These are phyloP conservation scores for Rhamnusium bicolor DNA, from an alignment of 2,888 invertebrate species.

Conservation along the genomic window DNA sequence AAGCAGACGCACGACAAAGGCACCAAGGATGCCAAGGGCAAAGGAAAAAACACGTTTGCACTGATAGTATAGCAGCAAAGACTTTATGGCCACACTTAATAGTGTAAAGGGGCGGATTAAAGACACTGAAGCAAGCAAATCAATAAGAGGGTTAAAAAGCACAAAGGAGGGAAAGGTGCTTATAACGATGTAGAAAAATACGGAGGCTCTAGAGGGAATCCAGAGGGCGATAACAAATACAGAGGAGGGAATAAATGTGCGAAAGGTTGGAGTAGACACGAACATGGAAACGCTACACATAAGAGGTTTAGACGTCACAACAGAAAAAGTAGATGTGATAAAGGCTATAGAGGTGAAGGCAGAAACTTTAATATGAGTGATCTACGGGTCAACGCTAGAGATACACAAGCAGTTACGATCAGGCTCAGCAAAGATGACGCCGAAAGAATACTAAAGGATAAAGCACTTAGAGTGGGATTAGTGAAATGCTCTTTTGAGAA, in stretches of 20 bases:
- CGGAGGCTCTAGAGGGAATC: neutral
- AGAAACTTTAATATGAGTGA: neutral
- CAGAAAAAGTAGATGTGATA: neutral
- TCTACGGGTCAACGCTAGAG: no score
- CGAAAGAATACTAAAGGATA: no score
- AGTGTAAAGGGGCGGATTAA: neutral
- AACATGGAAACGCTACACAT: neutral
- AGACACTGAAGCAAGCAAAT: neutral
- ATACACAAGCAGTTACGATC: no score
- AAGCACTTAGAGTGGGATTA: no score
- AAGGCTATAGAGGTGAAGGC: neutral
- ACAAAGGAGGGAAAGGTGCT: neutral
- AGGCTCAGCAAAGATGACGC: no score
- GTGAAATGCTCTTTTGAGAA: no score
- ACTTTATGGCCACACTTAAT: neutral
- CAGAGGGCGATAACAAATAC: neutral
- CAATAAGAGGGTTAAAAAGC: neutral
- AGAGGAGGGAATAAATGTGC: neutral
- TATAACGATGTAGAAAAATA: neutral
- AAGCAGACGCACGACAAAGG: neutral
- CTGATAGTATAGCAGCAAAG: neutral
- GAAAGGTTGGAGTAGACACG: neutral
- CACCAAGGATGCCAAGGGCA: neutral
- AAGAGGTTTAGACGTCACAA: neutral
- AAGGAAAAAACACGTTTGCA: neutral